Evolutionary conservation across 2,888 invertebrate species (phyloP), one percentile per base, ranked within the genome.

Genomic region (Beris chalybata): DNA sequence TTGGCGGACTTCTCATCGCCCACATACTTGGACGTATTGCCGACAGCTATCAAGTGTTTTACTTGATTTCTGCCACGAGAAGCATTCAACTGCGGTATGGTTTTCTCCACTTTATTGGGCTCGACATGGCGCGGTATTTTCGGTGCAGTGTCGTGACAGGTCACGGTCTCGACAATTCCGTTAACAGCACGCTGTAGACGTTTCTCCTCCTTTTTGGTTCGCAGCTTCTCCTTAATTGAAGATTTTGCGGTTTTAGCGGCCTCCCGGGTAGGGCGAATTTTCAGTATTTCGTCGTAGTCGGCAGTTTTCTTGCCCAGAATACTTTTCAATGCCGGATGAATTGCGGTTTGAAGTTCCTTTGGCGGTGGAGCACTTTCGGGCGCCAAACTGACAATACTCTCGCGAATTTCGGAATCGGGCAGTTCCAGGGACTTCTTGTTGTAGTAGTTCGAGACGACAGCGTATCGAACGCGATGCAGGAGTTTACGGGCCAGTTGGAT

Each of bases 21-120:
- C 31, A 92, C 87, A 84, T 89, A 94, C 76, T 91, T 92, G 0
- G 94, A 94, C 4, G 93, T 90, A 81, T 95, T 95, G 0, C 81
- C 85, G 5, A 85, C 80, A 12, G 84, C 79, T 69, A 85, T 82
- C 64, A 84, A 81, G n/a, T 85, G 79, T 66, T 84, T 82, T 57
- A 83, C 83, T 74, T 83, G 83, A 70, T 85, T 83, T 66, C 85
- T 84, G 52, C 85, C 78, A 0, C 83, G 83, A 1, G 80, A 79
- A 4, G 82, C 81, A 38, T 84, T 84, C 1, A 86, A 66, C 0
- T 81, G 82, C 0, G 83, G 72, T 47, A 85, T 81, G 4, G 81
- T 81, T 31, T 71, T 71, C 1, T 77, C 76, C 15, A 74, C 57
- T 68, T 75, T 78, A n/a, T 69, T 72, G 0, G 84, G 85, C 1